These are phyloP conservation scores for Cheilosia grossa DNA, from an alignment of 2,888 invertebrate genomes.

Conservation along the genomic window DNA sequence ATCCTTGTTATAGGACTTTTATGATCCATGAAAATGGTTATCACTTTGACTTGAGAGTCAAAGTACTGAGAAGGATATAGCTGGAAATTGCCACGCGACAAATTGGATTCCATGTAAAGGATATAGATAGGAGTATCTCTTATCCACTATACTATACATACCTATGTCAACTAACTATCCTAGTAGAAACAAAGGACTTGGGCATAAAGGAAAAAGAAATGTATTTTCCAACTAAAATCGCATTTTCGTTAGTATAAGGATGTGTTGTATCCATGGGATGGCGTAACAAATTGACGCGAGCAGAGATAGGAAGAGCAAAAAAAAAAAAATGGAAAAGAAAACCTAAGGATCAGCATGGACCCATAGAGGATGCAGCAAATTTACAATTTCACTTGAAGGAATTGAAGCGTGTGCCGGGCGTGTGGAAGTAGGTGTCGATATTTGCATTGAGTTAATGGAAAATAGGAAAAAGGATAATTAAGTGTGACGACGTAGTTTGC, in stretches of 20 bases:
- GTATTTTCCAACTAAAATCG: slow-evolving; percentile 43
- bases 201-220: background rate
- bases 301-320: background rate
- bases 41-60: slow-evolving; percentile 50
- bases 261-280: slow-evolving; percentile 40
- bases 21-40: slow-evolving; percentile 75
- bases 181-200: slow-evolving; percentile 62
- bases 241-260: slow-evolving; percentile 47
- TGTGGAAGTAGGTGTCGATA: slow-evolving; percentile 17
- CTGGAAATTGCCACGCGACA: slow-evolving; percentile 72
- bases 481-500: slow-evolving; percentile 22
- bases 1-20: slow-evolving; percentile 69
- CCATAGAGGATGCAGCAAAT: slow-evolving; percentile 53
- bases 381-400: slow-evolving; percentile 17
- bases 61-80: slow-evolving; percentile 32
- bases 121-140: slow-evolving; percentile 12
- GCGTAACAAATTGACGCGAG: slow-evolving; percentile 71
- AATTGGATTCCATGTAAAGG: slow-evolving; percentile 70
- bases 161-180: slow-evolving; percentile 56
- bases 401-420: slow-evolving; percentile 38
- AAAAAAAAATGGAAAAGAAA: background rate
- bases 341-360: slow-evolving; percentile 31
- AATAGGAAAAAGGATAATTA: slow-evolving; percentile 21
- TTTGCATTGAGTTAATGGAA: slow-evolving; percentile 8
- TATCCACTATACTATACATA: slow-evolving; percentile 7